Evolutionary conservation across 2,113 vertebrate genomes (phyloP).

Genomic region (Rhegmatorhina hoffmannsi): DNA sequence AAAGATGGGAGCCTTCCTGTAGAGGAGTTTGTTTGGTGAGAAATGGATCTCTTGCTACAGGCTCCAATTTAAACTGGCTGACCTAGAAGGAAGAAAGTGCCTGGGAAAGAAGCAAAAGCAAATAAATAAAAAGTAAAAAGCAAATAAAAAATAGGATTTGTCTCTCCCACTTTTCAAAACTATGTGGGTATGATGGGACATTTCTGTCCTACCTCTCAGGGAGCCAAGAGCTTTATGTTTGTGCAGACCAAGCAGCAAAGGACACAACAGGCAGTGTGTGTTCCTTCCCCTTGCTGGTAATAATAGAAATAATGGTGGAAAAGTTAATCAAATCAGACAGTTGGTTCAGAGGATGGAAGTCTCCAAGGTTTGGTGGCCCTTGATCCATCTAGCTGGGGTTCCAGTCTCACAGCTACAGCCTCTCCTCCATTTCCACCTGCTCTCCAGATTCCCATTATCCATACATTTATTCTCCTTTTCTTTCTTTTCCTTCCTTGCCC

Average conservation of each 20-base stretch:
- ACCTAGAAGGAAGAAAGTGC: conserved; percentile 30
- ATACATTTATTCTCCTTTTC: accelerated
- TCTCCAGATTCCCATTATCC: not conserved
- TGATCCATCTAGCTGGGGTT: not conserved
- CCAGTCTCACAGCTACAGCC: not conserved
- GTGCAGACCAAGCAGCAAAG: not conserved
- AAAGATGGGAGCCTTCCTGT: conserved; percentile 29
- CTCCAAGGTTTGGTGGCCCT: not conserved
- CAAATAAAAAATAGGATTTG: conserved; percentile 32
- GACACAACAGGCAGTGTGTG: accelerated
- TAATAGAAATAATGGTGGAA: not conserved
- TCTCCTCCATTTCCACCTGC: not conserved
- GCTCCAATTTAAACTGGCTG: conserved; percentile 49
- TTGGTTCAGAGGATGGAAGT: not conserved
- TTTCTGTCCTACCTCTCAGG: conserved; percentile 1
- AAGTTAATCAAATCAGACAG: not conserved
- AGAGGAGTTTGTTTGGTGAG: conserved; percentile 51
- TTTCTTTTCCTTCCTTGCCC: not conserved
- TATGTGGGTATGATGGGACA: not conserved
- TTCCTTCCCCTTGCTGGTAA: not conserved
- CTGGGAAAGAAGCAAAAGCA: conserved; percentile 53
- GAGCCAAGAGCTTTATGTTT: not conserved
- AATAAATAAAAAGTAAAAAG: conserved; percentile 41
- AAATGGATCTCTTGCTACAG: conserved; percentile 48
- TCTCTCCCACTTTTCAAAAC: conserved; percentile 29